Base-by-base conservation (phyloP, 2,888 invertebrate genomes). In the Nemapogon koenigi region DNA sequence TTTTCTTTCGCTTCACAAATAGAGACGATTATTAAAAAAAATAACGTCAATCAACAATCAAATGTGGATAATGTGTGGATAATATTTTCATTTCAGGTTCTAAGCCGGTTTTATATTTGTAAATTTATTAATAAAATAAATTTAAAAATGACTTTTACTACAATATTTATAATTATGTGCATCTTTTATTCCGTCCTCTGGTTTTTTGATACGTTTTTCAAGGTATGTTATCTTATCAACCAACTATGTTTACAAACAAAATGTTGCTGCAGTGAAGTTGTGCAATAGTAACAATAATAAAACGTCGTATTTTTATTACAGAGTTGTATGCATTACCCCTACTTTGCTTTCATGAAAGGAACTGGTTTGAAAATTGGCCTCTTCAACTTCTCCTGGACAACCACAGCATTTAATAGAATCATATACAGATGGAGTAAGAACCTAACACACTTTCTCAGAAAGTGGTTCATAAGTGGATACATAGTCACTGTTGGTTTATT, bases 261-360 rank as follows among this genome's bases (percentile, higher is more conserved):
- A 28, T 35, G 33, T 29, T 16, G 14, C 11, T 32, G 37, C 16
- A 27, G 28, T 39, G 30, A 37, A 18, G 39, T 18, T 19, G 16
- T 28, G 18, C 38, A 27, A 38, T 15, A 40, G 41, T 26, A 16
- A 41, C 16, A 39, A 41, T 16, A 39, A 19, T 25, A 7, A 15
- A 11, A 41, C 19, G 38, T 31, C 27, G 18, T 14, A 27, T 4
- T 51, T 50, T 41, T 47, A 62, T 85, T 78, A 46, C 80, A 92
- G 92, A 89, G 89, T 57, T 92, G 92, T 63, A 87, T 89, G 68
- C 89, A 89, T 59, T 88, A 89, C 57, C 91, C 92, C 0, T 93
- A 93, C 57, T 81, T 87, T 46, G 85, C 85, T 46, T 87, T 92
- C 54, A 59, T 91, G 42, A 84, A 88, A 57, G 89, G 87, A 39